Evolutionary conservation across 2,888 invertebrate species (phyloP).

Genomic region (Frankliniella intonsa): DNA sequence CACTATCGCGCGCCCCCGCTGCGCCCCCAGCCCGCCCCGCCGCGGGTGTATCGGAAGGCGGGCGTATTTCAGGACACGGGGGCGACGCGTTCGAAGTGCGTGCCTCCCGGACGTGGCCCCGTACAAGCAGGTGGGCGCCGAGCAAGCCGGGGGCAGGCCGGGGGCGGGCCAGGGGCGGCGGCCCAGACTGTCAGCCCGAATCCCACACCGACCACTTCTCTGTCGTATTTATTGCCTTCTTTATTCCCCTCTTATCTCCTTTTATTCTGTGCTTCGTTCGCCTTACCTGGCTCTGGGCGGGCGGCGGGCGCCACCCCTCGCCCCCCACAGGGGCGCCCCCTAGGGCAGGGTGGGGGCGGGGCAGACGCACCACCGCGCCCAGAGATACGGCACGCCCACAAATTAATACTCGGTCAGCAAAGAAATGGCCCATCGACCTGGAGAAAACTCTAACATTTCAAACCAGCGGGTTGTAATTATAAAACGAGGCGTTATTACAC

Average conservation of each 20-base stretch:
- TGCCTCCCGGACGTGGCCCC: neutral
- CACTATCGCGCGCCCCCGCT: neutral
- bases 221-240: slow-evolving; percentile 17
- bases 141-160: neutral
- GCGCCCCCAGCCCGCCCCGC: neutral
- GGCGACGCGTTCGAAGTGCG: neutral
- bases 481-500: too few relatives aligned
- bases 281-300: neutral
- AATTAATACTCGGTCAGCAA: too few relatives aligned
- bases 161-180: neutral
- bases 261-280: neutral
- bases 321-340: too few relatives aligned
- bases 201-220: slow-evolving; percentile 14
- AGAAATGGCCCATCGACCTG: too few relatives aligned
- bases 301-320: neutral
- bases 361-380: too few relatives aligned
- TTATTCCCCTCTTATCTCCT: slow-evolving; percentile 18
- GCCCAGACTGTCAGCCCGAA: neutral
- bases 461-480: too few relatives aligned
- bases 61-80: neutral
- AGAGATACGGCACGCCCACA: too few relatives aligned
- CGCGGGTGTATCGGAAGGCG: neutral
- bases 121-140: neutral
- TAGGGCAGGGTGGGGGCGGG: too few relatives aligned
- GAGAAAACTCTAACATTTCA: too few relatives aligned